Conservation (phyloP, 2,888 invertebrate genomes). For the Drosophila kanekoi region DNA sequence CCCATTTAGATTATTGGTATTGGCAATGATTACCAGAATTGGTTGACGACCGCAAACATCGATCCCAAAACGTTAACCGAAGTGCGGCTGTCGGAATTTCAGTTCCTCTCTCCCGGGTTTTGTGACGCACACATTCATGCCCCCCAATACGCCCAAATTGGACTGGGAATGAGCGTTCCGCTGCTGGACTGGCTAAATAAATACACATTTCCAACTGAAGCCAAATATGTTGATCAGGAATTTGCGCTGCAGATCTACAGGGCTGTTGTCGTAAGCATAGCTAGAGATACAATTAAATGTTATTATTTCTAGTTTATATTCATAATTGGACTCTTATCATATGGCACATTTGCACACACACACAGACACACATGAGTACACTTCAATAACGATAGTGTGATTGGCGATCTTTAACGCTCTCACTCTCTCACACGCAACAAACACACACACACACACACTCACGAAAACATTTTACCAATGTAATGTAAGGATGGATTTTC, state of each 20-base stretch:
- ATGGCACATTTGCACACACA: constrained; percentile 1
- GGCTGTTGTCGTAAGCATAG: constrained; percentile 90
- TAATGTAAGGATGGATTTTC: background rate
- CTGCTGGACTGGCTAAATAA: constrained; percentile 93
- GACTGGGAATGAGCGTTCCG: constrained; percentile 92
- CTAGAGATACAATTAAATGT: background rate
- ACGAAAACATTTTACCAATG: background rate
- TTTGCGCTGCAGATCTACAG: constrained; percentile 91
- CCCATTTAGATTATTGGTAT: constrained; percentile 84
- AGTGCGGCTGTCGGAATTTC: constrained; percentile 83
- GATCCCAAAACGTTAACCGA: constrained; percentile 32
- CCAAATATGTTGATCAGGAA: constrained; percentile 88
- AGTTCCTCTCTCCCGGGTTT: constrained; percentile 94
- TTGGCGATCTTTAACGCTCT: background rate
- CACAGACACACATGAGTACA: background rate
- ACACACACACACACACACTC: background rate
- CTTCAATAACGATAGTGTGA: constrained; percentile 1
- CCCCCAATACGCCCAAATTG: constrained; percentile 94
- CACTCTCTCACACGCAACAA: background rate
- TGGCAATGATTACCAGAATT: constrained; percentile 79
- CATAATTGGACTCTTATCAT: constrained; percentile 36
- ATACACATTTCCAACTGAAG: constrained; percentile 95
- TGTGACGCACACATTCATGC: constrained; percentile 96
- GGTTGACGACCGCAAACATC: constrained; percentile 43
- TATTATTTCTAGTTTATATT: constrained; percentile 3